Evolutionary conservation across 1,140 invertebrate species (phyloP).

Genomic region (Diachasma alloeum): DNA sequence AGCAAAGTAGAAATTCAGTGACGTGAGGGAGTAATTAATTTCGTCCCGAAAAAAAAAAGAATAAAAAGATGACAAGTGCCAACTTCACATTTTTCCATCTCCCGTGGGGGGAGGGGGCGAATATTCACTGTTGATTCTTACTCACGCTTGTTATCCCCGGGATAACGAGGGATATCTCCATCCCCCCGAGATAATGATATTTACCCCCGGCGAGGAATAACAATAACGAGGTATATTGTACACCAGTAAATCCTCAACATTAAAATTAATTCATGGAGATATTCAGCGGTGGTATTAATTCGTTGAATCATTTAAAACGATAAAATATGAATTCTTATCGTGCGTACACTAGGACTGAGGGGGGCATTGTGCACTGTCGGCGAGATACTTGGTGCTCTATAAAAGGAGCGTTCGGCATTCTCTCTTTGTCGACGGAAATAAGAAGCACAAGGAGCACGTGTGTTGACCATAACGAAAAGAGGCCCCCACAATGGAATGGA

Average conservation of each 20-base stretch:
- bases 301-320: not conserved
- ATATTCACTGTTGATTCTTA: not conserved
- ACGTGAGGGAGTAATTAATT: conserved; percentile 1
- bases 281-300: not conserved
- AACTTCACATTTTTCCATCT: not conserved
- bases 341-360: not conserved
- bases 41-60: not conserved
- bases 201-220: not conserved
- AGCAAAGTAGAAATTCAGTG: not conserved
- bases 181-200: not conserved
- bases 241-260: not conserved
- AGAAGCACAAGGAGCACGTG: conserved; percentile 6
- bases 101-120: not conserved
- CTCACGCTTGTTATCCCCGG: conserved; percentile 20
- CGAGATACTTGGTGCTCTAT: not conserved
- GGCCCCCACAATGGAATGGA: not conserved
- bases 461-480: conserved; percentile 3
- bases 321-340: not conserved
- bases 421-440: not conserved
- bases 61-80: not conserved
- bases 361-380: not conserved
- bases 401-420: conserved; percentile 2
- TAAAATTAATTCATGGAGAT: not conserved
- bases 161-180: conserved; percentile 3
- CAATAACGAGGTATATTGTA: not conserved